These are phyloP conservation scores for Argyresthia albistria DNA, from an alignment of 2,888 invertebrate genomes.

Conservation along the genomic window DNA sequence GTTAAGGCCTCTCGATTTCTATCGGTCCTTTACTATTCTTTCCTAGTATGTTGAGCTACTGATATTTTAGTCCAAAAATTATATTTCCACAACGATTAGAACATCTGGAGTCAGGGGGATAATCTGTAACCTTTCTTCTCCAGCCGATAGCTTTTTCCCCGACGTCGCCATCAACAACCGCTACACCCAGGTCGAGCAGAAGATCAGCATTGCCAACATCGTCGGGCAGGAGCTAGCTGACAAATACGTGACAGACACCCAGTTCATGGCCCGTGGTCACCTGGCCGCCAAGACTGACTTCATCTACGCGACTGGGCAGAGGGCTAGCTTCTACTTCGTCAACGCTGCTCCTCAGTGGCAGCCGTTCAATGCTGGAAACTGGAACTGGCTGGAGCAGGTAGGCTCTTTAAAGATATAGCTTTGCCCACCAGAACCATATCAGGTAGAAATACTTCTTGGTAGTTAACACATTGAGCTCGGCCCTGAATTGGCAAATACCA, in stretches of 20 bases:
- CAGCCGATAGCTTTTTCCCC: constrained; percentile 63
- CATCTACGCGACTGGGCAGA: constrained; percentile 72
- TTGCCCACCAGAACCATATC: neutral
- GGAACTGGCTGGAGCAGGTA: constrained; percentile 66
- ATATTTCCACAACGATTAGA: too few relatives aligned
- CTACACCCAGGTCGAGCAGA: constrained; percentile 50
- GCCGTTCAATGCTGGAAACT: constrained; percentile 73
- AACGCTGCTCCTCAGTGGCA: constrained; percentile 81
- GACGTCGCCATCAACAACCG: constrained; percentile 42
- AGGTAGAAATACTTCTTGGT: too few relatives aligned
- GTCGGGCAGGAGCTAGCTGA: constrained; percentile 42
- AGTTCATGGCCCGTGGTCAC: constrained; percentile 74
- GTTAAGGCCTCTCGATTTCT: too few relatives aligned
- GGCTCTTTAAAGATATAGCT: neutral
- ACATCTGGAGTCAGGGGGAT: too few relatives aligned
- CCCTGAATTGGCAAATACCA: neutral
- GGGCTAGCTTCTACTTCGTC: constrained; percentile 74
- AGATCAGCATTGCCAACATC: constrained; percentile 27
- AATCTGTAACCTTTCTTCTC: constrained; percentile 3
- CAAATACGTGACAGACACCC: constrained; percentile 52
- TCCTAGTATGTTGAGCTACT: too few relatives aligned
- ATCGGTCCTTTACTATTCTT: too few relatives aligned
- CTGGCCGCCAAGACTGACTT: constrained; percentile 75
- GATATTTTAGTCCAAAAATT: too few relatives aligned
- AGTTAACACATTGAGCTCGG: neutral